A percentile compares a stretch with the other conserved stretches of the same genome.
These are phyloP conservation scores for Mycalesis mineus DNA, from an alignment of 2,888 invertebrate genomes.

Conservation along the genomic window DNA sequence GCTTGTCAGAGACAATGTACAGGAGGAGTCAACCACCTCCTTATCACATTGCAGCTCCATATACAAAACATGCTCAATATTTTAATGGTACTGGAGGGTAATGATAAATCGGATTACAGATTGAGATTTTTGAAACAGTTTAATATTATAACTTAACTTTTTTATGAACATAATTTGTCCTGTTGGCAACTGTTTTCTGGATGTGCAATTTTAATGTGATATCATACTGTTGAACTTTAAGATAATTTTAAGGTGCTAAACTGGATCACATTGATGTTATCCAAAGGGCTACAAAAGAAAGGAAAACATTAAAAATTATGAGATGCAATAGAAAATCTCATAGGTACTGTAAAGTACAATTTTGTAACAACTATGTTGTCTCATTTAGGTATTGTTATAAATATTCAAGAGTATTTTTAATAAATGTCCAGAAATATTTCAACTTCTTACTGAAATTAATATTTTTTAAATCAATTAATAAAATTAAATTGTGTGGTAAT, in stretches of 20 bases:
- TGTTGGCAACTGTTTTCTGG: slow-evolving; percentile 49
- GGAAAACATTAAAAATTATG: slow-evolving; percentile 27
- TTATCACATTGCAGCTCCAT: slow-evolving; percentile 90
- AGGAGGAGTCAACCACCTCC: slow-evolving; percentile 83
- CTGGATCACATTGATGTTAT: slow-evolving; percentile 49
- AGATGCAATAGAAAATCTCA: slow-evolving; percentile 39
- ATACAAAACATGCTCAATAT: slow-evolving; percentile 87
- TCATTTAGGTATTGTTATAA: slow-evolving; percentile 33
- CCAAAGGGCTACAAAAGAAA: slow-evolving; percentile 39
- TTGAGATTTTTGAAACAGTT: slow-evolving; percentile 22
- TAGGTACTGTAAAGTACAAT: slow-evolving; percentile 69
- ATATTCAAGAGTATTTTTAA: slow-evolving; percentile 25
- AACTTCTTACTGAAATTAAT: slow-evolving; percentile 18
- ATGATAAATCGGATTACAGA: slow-evolving; percentile 43
- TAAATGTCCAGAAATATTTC: slow-evolving; percentile 24
- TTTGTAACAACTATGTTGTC: slow-evolving; percentile 75
- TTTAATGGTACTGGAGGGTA: slow-evolving; percentile 78
- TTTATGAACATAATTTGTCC: slow-evolving; percentile 45
- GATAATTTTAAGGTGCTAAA: slow-evolving; percentile 70
- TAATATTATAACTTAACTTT: slow-evolving; percentile 38
- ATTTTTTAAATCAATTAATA: slow-evolving; percentile 17
- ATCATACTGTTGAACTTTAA: slow-evolving; percentile 52
- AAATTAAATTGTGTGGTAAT: slow-evolving; percentile 13
- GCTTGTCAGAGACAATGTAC: slow-evolving; percentile 57
- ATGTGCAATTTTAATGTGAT: slow-evolving; percentile 76